Base-by-base conservation (phyloP, 2,113 vertebrate genomes). In the Mustela nigripes region DNA sequence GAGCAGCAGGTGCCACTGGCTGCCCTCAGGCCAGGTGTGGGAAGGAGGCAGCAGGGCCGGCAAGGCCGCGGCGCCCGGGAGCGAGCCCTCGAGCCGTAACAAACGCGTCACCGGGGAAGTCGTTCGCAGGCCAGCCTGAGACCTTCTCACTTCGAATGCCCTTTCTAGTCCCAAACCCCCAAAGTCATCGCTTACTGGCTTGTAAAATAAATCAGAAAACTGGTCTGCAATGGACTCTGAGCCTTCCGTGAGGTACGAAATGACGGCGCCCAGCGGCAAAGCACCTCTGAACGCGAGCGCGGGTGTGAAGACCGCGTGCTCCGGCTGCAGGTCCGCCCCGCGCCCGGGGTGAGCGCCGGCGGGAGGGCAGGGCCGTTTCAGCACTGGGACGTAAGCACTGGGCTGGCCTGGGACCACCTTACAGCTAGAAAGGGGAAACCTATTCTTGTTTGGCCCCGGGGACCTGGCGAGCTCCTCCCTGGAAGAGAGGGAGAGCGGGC, bases 61-160 rank as follows among this genome's bases (percentile, higher is more conserved):
- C 8, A 2, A 0, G 53, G 11, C 48, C 10, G 5, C 0, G 2
- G 14, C 5, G 5, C 21, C 9, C 8, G 0, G 0, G 24, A 16
- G 3, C 0, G 3, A 73, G 62, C 48, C 58, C 50, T 24, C 1
- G 2, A 19, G 42, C 26, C 22, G 0, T 33, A 11, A 60, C n/a
- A 33, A 22, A 85, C 0, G 18, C 1, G 4, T 56, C 71, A 56
- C 39, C n/a, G 19, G 56, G 31, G 53, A 69, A n/a, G 33, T 15
- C 22, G 5, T 42, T 3, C 36, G 21, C 7, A 53, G 33, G 7
- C 36, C 63, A n/a, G 3, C 28, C 33, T 21, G 36, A 28, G 11
- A 69, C 82, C 33, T 60, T 78, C 22, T 48, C 60, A 33, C 28
- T 56, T 69, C 2, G 0, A 48, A 82, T 4, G n/a, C 12, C 48